Evolutionary conservation across 2,888 invertebrate species (phyloP), one percentile per base, ranked within the genome.

Genomic region (Ophion slaviceki): DNA sequence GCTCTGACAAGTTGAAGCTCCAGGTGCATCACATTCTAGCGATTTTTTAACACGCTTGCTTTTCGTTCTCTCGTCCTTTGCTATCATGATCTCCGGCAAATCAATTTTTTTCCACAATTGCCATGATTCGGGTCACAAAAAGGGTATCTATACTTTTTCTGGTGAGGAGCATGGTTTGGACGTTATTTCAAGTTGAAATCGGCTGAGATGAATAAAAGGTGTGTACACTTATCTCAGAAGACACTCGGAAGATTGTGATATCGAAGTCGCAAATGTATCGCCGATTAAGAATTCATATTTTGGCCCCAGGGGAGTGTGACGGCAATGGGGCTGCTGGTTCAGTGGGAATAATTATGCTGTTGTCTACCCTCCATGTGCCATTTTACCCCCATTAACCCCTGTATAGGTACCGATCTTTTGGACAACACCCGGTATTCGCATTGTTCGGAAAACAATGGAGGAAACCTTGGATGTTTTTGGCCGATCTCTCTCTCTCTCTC

Each of bases 391-490:
- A 1, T 10, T 3, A n/a, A 36, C 66, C 10, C 11, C 53, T n/a
- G 14, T 45, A 40, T 59, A 67, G 20, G 57, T 45, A 28, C 32
- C 61, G 68, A 81, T 45, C 71, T 86, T 81, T 87, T 88, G 86
- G 87, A 86, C 89, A 89, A 53, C 86, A 88, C 86, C 88, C 88
- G 87, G 86, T 88, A 86, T 88, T 87, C 86, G 88, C 89, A 90
- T 91, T 91, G 89, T 90, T 90, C 87, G 68, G 68, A 86, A 90
- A 91, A 91, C 91, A 91, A 91, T 89, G 81, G 88, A 85, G 79
- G 47, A 28, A 70, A 64, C 36, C 11, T 20, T 59, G 59, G 6
- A 70, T 64, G 59, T 28, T 80, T 57, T 45, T 61, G 32, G 57
- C 57, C 75, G 28, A 32, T 24, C 79, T 53, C 81, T 40, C 72